These are phyloP conservation scores for Ciona savignyi DNA, from an alignment of 23 tunicate species.

Conservation along the genomic window DNA sequence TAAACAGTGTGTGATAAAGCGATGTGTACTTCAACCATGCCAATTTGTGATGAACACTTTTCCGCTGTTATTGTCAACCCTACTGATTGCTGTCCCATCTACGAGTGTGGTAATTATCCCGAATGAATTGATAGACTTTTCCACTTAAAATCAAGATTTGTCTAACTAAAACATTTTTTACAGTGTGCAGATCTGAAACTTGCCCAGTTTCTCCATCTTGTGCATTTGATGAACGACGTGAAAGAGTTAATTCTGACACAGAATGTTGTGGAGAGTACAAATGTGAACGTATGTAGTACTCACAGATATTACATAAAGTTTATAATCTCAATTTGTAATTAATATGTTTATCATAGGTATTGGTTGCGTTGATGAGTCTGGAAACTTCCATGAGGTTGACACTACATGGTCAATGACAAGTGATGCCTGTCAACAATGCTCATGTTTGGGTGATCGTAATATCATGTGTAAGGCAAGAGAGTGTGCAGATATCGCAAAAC, in stretches of 20 bases:
- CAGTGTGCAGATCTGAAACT: conserved; percentile 74
- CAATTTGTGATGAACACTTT: conserved; percentile 53
- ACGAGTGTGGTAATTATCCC: conserved; percentile 73
- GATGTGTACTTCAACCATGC: conserved; percentile 34
- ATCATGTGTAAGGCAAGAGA: conserved; percentile 62
- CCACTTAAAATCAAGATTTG: not conserved
- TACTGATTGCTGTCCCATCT: conserved; percentile 67
- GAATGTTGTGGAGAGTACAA: conserved; percentile 70
- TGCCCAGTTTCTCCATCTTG: conserved; percentile 65
- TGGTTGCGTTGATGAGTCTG: conserved; percentile 76
- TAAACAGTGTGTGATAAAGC: conserved; percentile 84
- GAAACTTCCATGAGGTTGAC: conserved; percentile 63
- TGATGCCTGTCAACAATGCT: conserved; percentile 76
- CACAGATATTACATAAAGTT: not conserved
- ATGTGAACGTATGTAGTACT: conserved; percentile 49
- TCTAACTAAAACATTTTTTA: not conserved
- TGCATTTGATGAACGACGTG: conserved; percentile 41
- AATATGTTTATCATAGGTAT: conserved; percentile 29
- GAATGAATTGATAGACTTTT: not conserved
- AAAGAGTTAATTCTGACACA: conserved; percentile 44
- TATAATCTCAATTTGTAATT: not conserved
- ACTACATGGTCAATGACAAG: conserved; percentile 56
- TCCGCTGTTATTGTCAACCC: conserved; percentile 69
- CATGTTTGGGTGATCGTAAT: conserved; percentile 60
- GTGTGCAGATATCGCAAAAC: conserved; percentile 35